Base-by-base conservation (phyloP, 2,888 invertebrate species). In the Heterodera filipjevi region DNA sequence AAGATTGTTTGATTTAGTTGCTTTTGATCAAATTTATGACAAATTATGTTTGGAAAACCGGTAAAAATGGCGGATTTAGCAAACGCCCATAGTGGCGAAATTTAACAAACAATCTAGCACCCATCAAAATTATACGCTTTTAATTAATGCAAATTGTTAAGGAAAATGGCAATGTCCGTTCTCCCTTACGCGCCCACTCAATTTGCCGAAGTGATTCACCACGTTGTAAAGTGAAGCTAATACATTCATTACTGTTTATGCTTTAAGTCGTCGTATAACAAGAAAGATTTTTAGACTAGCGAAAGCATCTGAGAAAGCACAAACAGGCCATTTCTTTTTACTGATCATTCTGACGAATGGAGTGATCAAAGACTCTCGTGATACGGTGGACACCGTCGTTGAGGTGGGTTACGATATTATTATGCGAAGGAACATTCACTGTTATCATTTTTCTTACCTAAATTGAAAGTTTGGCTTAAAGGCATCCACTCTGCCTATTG, bases 161-260 rank as follows among this genome's bases (percentile, higher is more conserved):
- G 91, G 53, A 88, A 87, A 71, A 91, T 91, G 74, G 89, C 92
- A 33, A 87, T 90, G 78, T 89, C 90, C 78, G 90, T 92, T 2
- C 82, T 82, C 84, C 89, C 92, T 27, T 92, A 91, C 84, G 92
- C 92, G 2, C 92, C 92, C 6, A 92, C 92, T 10, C 92, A 92
- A 85, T 92, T 92, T 86, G 90, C 92, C n/a, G 92, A 92, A 8
- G 90, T 91, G 49, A 91, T 92, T 74, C 91, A 91, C 82, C 92
- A 92, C 86, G 90, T 91, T 30, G 89, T 90, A 44, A 90, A 88
- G 90, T 91, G 83, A n/a, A n/a, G n/a, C n/a, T n/a, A n/a, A n/a
- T n/a, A n/a, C n/a, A n/a, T n/a, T n/a, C n/a, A n/a, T n/a, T n/a
- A n/a, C n/a, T 84, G 86, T 77, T 32, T 70, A 22, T 59, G 1